A percentile compares a stretch with the other conserved stretches of the same genome.
Conservation (phyloP, 2,888 invertebrate species). For the Ophion ventricosus region DNA sequence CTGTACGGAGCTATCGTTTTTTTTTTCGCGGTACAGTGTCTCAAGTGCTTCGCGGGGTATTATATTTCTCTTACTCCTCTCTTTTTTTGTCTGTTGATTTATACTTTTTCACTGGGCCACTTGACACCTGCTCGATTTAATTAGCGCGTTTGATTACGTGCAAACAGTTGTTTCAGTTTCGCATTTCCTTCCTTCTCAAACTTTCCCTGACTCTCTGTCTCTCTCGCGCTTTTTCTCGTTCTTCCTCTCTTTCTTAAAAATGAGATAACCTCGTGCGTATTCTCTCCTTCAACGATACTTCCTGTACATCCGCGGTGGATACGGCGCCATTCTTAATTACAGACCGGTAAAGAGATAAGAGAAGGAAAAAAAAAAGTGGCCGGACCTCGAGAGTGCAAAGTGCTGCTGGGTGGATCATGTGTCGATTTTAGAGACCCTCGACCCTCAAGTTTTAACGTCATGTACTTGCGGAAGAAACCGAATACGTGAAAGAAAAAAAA, state of each 20-base stretch:
- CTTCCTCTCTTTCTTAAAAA: background rate
- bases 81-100: slow-evolving; percentile 4
- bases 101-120: background rate
- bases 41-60: slow-evolving; percentile 5
- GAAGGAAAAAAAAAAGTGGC: slow-evolving; percentile 35
- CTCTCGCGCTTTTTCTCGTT: too few relatives aligned
- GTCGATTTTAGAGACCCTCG: slow-evolving; percentile 44
- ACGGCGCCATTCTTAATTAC: slow-evolving; percentile 36
- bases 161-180: background rate
- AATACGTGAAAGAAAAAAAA: slow-evolving; percentile 27
- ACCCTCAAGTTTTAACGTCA: slow-evolving; percentile 22
- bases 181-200: slow-evolving; percentile 6
- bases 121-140: background rate
- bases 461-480: slow-evolving; percentile 41
- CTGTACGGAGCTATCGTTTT: background rate
- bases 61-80: slow-evolving; percentile 1
- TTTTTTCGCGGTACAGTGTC: slow-evolving; percentile 12
- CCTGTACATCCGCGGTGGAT: slow-evolving; percentile 19
- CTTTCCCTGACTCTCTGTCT: background rate
- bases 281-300: slow-evolving; percentile 21
- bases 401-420: slow-evolving; percentile 50
- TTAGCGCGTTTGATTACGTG: slow-evolving; percentile 18
- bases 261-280: slow-evolving; percentile 30
- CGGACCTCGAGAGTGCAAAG: slow-evolving; percentile 40
- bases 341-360: slow-evolving; percentile 30